Base-by-base conservation (phyloP, 2,797 vertebrate species). In the Diglossa cyanea region DNA sequence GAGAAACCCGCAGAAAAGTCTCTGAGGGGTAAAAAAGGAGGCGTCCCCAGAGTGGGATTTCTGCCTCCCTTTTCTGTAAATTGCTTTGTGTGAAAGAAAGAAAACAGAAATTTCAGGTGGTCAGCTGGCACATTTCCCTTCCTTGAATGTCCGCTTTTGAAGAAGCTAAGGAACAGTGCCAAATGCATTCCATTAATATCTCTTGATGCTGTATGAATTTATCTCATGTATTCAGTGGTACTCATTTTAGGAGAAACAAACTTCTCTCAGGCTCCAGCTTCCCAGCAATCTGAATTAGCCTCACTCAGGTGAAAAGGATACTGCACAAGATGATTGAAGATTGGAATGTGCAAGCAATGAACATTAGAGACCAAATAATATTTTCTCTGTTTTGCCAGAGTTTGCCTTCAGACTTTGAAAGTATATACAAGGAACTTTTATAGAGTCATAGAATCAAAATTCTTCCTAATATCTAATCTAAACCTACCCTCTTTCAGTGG, bases 191-290 rank as follows among this genome's bases (percentile, higher is more conserved):
- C 53, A 33, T 50, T 71, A 83, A 31, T 83, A 71, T 50, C 71
- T 88, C 24, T 61, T 72, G 62, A 77, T 39, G 15, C 10, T n/a
- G 3, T 45, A 83, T 33, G 39, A 75, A 68, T 72, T 82, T 50
- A 6, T 31, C 13, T 79, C 33, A 26, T 0, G 0, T 47, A 37
- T 71, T 63, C 55, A 3, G 0, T 50, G 55, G 8, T 30, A 62
- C 35, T 55, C 20, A 65, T 55, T 89, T 73, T 37, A 83, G 48
- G 33, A 73, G 17, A 30, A 25, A 74, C 21, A 83, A 51, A 44
- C 25, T 39, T 82, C 24, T 72, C n/a, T 70, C 20, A 57, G 16
- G 8, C 25, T 87, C 31, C 75, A 85, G 50, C 17, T 65, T 75
- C 13, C 26, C 51, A 79, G 26, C 3, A 19, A 51, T 58, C 30